Base-by-base conservation (phyloP, 2,113 vertebrate genomes). In the Erpornis zantholeuca region DNA sequence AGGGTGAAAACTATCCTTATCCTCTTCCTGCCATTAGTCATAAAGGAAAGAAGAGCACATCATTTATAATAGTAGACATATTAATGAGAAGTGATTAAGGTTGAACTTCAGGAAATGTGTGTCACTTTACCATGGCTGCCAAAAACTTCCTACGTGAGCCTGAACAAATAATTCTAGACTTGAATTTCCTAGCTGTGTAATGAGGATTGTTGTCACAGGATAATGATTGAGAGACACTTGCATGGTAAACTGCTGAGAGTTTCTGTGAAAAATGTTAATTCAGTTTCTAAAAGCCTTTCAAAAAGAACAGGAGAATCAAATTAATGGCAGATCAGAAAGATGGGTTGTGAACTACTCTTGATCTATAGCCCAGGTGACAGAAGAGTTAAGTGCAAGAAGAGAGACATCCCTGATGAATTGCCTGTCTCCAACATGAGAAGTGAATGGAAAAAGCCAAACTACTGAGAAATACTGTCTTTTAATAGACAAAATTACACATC, bases 211-310 rank as follows among this genome's bases (percentile, higher is more conserved):
- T 73, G 47, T 82, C 79, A 85, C 54, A 29, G 49, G 49, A 27
- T 71, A 94, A 96, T 68, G 66, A 91, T 4, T 66, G 92, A 90
- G 68, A 88, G 82, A 72, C 52, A 73, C 56, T 81, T 50, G 45
- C 68, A 65, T 4, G 9, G 66, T 36, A 52, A 87, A 95, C 64
- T 75, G 82, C 60, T 70, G 87, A 88, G 64, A 25, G 82, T 63
- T 64, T 47, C 22, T 38, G 38, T 38, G 82, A 75, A 88, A 93
- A 92, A 94, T 45, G n/a, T 45, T 93, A 75, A 90, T 86, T 81
- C 36, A 4, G 21, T 56, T 86, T 90, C 85, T 90, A 78, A 94
- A 96, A 96, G 68, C 47, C 44, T 90, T 92, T 94, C 85, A 94
- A 21, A 75, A 90, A 35, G 56, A 90, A n/a, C 12, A 38, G 29